A percentile compares a stretch with the other conserved stretches of the same genome.
Evolutionary conservation across 2,113 vertebrate species (phyloP).

Genomic region (Esox niger): DNA sequence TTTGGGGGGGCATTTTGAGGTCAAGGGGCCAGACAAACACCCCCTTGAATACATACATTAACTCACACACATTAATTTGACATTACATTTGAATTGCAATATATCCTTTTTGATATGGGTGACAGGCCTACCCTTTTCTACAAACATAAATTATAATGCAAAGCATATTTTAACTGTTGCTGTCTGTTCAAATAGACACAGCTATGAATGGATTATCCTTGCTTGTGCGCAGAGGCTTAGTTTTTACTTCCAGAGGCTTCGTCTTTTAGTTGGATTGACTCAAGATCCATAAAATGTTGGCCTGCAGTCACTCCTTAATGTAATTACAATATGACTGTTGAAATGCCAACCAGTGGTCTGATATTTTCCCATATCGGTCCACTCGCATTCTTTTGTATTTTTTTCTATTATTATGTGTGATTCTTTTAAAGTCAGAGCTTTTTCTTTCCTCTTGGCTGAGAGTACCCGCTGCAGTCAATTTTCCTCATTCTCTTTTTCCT

Average conservation of each 20-base stretch:
- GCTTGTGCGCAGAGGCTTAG: no score
- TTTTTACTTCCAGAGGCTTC: no score
- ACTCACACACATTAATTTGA: slow-evolving; percentile 36
- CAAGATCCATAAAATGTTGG: no score
- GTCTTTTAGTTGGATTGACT: no score
- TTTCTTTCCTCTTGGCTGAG: not conserved
- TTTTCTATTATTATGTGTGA: not conserved
- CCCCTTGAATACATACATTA: slow-evolving; percentile 1
- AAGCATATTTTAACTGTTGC: not conserved
- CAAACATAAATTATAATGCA: slow-evolving; percentile 3
- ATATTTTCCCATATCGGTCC: not conserved
- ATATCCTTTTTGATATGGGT: not conserved
- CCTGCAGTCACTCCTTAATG: not conserved
- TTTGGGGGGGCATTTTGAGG: slow-evolving; percentile 39
- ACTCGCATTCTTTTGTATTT: no score
- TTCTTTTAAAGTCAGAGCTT: slow-evolving; percentile 1
- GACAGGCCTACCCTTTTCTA: not conserved
- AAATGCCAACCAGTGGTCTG: not conserved
- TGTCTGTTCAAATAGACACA: not conserved
- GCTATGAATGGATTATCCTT: no score
- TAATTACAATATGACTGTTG: no score
- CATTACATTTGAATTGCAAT: slow-evolving; percentile 17
- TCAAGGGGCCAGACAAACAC: slow-evolving; percentile 35
- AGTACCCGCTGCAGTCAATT: not conserved
- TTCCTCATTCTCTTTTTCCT: not conserved